Conservation (phyloP, 1,140 invertebrate genomes). For the Drosophila mojavensis region DNA sequence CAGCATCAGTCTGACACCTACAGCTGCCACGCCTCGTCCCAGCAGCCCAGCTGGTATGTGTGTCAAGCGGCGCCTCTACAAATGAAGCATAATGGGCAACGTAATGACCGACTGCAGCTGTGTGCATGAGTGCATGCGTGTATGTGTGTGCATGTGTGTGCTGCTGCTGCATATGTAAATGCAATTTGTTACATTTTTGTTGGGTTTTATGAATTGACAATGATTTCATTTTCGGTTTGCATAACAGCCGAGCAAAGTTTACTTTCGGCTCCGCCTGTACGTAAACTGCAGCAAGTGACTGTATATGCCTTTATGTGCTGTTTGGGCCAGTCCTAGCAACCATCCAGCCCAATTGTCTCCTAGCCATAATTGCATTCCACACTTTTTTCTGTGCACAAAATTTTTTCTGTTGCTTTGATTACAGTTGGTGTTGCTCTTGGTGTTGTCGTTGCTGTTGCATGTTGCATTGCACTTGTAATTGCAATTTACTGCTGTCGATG, state of each 20-base stretch:
- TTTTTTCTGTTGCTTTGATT: constrained; percentile 67
- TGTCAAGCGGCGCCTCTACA: constrained; percentile 68
- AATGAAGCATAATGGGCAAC: constrained; percentile 74
- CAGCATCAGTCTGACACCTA: constrained; percentile 20
- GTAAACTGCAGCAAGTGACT: constrained; percentile 58
- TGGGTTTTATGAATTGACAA: constrained; percentile 81
- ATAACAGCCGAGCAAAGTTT: constrained; percentile 59
- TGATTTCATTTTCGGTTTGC: constrained; percentile 80
- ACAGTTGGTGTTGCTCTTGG: constrained; percentile 42
- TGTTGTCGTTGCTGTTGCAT: constrained; percentile 20
- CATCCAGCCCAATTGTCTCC: constrained; percentile 34
- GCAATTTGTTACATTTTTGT: constrained; percentile 78
- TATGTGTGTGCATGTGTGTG: constrained; percentile 12
- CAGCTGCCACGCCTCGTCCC: not conserved
- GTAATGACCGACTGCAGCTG: constrained; percentile 52
- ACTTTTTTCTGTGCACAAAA: constrained; percentile 51
- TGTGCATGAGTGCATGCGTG: constrained; percentile 12
- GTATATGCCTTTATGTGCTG: constrained; percentile 66
- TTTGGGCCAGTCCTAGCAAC: not conserved
- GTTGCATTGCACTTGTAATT: constrained; percentile 71
- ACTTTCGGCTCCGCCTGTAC: constrained; percentile 31
- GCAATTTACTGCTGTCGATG: constrained; percentile 57
- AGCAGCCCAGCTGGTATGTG: constrained; percentile 28
- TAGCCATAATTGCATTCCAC: constrained; percentile 74
- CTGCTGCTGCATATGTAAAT: constrained; percentile 74